phyloP scores from a whole-genome alignment of 2,113 vertebrate species.

The Grammatotria lemairii region DNA sequence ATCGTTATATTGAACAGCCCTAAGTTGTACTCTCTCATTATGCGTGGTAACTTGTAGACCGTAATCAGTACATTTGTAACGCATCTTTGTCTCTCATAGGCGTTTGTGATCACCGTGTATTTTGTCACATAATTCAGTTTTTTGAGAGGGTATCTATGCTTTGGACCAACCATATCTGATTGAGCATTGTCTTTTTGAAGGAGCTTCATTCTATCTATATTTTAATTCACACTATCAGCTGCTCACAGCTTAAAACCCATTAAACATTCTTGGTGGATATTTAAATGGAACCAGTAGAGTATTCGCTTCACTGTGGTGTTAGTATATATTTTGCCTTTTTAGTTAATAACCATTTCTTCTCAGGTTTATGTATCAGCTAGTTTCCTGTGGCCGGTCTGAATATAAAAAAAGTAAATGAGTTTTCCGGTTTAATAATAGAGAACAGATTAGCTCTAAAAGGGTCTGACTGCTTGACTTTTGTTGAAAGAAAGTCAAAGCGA shows the following conservation, averaged over 20 bases:
- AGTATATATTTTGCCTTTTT: not conserved
- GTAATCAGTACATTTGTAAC: not conserved
- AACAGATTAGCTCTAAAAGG: not conserved
- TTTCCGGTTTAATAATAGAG: not conserved
- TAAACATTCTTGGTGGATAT: not conserved
- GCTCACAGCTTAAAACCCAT: not conserved
- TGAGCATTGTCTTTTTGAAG: not conserved
- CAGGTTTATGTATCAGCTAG: not conserved
- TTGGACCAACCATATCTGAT: not conserved
- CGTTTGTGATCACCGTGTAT: accelerated
- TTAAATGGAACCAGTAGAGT: not conserved
- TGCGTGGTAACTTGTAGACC: not conserved
- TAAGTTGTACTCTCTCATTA: not conserved
- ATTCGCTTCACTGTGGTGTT: not conserved
- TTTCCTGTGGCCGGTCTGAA: not conserved
- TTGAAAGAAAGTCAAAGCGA: not conserved
- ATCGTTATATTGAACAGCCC: not conserved
- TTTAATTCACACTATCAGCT: not conserved
- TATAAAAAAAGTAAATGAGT: not conserved
- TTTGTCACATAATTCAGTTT: not conserved
- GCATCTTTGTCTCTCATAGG: accelerated
- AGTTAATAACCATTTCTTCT: not conserved
- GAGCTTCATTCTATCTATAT: not conserved
- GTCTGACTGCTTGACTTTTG: not conserved
- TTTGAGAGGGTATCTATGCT: not conserved